Conservation (phyloP, 2,888 invertebrate species). For the Chrysina gloriosa region DNA sequence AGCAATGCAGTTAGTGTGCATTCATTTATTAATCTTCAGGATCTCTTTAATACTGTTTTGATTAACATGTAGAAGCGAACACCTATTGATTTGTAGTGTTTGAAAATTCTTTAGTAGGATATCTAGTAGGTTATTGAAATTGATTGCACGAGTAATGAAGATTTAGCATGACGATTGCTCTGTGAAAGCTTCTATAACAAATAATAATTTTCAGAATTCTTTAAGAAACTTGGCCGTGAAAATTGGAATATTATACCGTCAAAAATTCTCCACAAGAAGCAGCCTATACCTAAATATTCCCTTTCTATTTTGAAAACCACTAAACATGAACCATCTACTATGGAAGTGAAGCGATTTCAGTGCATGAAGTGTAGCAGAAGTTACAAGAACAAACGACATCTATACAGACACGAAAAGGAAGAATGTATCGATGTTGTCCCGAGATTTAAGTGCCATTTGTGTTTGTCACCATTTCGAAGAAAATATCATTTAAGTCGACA, state of each 20-base stretch:
- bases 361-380: constrained; percentile 71
- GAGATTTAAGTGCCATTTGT: constrained; percentile 67
- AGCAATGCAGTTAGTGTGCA: too few species aligned
- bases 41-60: not conserved
- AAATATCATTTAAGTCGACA: constrained; percentile 68
- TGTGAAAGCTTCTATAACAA: constrained; percentile 12
- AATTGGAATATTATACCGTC: constrained; percentile 40
- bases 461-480: constrained; percentile 66
- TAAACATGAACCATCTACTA: constrained; percentile 9
- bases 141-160: constrained; percentile 32
- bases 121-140: constrained; percentile 9
- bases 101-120: constrained; percentile 20
- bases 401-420: constrained; percentile 64
- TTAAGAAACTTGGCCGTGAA: constrained; percentile 39
- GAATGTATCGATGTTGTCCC: constrained; percentile 68
- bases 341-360: constrained; percentile 61
- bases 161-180: constrained; percentile 11
- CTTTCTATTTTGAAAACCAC: constrained; percentile 23
- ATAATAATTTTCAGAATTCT: constrained; percentile 39
- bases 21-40: not conserved
- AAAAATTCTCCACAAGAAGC: constrained; percentile 37
- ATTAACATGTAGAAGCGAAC: constrained; percentile 14
- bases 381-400: constrained; percentile 72
- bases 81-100: constrained; percentile 23
- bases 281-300: constrained; percentile 17